Percentiles rank a stretch among this genome's conserved stretches.
These are phyloP conservation scores for Dascillus cervinus DNA, from an alignment of 2,888 invertebrate genomes.

Conservation along the genomic window DNA sequence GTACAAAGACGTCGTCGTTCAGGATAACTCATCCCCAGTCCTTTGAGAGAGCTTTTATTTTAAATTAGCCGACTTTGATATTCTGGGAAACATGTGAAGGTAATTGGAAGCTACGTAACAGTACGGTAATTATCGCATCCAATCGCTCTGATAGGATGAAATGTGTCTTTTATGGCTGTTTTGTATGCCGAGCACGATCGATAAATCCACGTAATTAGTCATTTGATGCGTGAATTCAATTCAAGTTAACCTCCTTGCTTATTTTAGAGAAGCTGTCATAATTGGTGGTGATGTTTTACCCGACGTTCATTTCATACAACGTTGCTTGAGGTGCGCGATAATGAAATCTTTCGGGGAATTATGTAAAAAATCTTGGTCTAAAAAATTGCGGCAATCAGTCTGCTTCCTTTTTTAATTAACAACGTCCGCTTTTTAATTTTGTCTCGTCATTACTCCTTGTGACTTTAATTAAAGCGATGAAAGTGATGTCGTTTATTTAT, in stretches of 20 bases:
- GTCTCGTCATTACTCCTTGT: constrained; percentile 33
- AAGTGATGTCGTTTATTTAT: constrained; percentile 31
- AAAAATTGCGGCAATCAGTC: constrained; percentile 32
- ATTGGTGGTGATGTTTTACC: no score
- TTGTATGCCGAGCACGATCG: constrained; percentile 1
- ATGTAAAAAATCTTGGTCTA: no score
- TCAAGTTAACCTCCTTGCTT: no score
- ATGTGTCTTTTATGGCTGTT: constrained; percentile 8
- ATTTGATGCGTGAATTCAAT: no score
- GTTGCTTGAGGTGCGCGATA: no score
- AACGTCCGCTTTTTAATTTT: constrained; percentile 36
- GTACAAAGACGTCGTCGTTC: constrained; percentile 28
- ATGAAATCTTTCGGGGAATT: no score
- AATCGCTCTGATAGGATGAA: constrained; percentile 14
- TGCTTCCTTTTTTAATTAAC: constrained; percentile 36
- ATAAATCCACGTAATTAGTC: no score
- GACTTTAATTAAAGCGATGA: constrained; percentile 34
- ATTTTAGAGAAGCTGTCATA: no score
- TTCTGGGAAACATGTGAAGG: constrained; percentile 18
- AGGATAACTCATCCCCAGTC: constrained; percentile 22
- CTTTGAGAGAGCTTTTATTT: constrained; percentile 28
- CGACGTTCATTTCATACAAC: no score
- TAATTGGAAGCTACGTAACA: constrained; percentile 22
- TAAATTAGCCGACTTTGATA: constrained; percentile 20
- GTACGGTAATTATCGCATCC: constrained; percentile 22